Evolutionary conservation across 2,797 vertebrate genomes (phyloP).

Genomic region (Mionectes olivaceus): DNA sequence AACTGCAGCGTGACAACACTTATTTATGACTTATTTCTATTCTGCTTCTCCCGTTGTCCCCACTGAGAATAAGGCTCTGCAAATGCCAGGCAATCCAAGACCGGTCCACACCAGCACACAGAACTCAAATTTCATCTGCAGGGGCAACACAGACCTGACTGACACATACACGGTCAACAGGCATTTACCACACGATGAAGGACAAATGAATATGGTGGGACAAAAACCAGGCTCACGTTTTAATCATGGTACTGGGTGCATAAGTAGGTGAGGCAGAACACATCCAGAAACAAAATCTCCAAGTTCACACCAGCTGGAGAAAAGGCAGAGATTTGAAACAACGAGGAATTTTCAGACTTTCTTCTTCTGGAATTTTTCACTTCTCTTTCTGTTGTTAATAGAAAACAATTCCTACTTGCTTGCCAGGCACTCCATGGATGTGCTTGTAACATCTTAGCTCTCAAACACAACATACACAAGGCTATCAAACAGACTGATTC

Average conservation of each 20-base stretch:
- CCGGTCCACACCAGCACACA: not conserved
- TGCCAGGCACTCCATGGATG: not conserved
- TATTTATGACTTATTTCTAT: not conserved
- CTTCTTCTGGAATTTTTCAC: not conserved
- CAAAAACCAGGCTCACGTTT: not conserved
- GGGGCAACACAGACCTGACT: too few species aligned
- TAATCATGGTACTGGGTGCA: not conserved
- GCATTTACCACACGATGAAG: not conserved
- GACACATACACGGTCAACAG: rapidly evolving
- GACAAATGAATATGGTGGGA: not conserved
- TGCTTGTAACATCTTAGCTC: not conserved
- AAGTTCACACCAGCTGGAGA: not conserved
- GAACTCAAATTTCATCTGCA: not conserved
- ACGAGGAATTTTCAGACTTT: not conserved
- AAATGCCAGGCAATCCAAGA: not conserved
- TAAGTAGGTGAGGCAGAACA: not conserved
- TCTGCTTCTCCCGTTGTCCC: not conserved
- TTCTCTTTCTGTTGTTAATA: not conserved
- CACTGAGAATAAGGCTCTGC: not conserved
- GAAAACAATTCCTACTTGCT: not conserved
- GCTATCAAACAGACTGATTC: not conserved
- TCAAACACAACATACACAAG: not conserved
- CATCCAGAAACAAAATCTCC: not conserved
- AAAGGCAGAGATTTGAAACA: not conserved
- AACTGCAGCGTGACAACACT: not conserved